A percentile compares a stretch with the other conserved stretches of the same genome.
phyloP scores from a whole-genome alignment of 2,797 vertebrate species.

The Lemur catta region DNA sequence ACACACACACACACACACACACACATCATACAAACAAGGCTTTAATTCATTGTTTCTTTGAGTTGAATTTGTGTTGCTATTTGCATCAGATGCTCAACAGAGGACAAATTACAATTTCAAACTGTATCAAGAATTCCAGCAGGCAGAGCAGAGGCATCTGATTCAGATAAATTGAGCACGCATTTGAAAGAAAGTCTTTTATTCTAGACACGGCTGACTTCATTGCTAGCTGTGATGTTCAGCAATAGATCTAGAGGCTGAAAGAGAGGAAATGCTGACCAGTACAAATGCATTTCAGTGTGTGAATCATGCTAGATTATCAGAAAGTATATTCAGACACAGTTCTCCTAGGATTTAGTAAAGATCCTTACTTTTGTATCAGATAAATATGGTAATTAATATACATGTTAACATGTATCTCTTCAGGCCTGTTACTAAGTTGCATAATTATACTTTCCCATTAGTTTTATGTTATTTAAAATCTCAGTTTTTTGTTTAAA shows the following conservation, averaged over 20 bases:
- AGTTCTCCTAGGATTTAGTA: not conserved
- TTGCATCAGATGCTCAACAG: slow-evolving; percentile 8
- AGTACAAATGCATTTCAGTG: not conserved
- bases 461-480: not conserved
- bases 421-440: not conserved
- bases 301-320: not conserved
- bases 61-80: not conserved
- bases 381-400: not conserved
- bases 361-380: not conserved
- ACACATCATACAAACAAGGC: not conserved
- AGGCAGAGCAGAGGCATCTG: slow-evolving; percentile 34
- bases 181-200: slow-evolving; percentile 64
- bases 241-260: not conserved
- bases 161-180: slow-evolving; percentile 50
- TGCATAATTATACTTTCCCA: not conserved
- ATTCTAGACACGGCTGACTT: slow-evolving; percentile 55
- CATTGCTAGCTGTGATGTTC: slow-evolving; percentile 43
- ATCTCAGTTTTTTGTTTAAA: not conserved
- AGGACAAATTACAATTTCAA: slow-evolving; percentile 53
- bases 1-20: not conserved
- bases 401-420: not conserved
- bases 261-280: slow-evolving; percentile 29
- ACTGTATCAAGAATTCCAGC: slow-evolving; percentile 35
- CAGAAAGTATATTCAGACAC: not conserved
- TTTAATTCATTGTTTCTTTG: slow-evolving; percentile 21